Conservation (phyloP, 1,140 invertebrate species). For the Dendrolimus kikuchii region DNA sequence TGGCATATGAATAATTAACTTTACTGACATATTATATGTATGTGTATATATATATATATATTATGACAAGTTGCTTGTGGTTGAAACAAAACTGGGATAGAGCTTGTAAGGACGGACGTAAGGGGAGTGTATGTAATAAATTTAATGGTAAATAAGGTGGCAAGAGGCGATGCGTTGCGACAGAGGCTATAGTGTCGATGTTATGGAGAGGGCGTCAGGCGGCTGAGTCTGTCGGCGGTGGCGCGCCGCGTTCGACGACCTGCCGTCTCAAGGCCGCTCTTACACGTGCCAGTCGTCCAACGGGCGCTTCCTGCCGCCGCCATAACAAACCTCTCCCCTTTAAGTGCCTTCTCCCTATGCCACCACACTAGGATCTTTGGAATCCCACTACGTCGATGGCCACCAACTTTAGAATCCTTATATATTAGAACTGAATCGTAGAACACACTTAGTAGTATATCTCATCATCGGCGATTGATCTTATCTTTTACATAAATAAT, state of each 20-base stretch:
- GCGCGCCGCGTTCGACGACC: slow-evolving; percentile 58
- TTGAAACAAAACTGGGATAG: too few relatives aligned
- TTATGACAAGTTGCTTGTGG: too few relatives aligned
- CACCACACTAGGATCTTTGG: slow-evolving; percentile 14
- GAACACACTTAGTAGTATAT: too few relatives aligned
- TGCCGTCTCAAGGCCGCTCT: slow-evolving; percentile 65
- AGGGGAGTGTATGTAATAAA: neutral
- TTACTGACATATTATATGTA: too few relatives aligned
- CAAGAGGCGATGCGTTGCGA: slow-evolving; percentile 19
- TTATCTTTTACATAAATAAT: too few relatives aligned
- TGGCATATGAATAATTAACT: too few relatives aligned
- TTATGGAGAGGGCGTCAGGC: slow-evolving; percentile 27
- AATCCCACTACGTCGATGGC: slow-evolving; percentile 18
- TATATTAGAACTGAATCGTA: slow-evolving; percentile 16
- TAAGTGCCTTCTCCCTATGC: slow-evolving; percentile 18
- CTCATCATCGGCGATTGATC: too few relatives aligned
- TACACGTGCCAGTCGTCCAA: slow-evolving; percentile 66
- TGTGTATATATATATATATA: too few relatives aligned
- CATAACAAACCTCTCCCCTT: slow-evolving; percentile 62
- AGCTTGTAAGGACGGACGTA: too few relatives aligned
- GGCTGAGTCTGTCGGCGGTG: slow-evolving; percentile 33
- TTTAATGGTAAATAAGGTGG: slow-evolving; percentile 7
- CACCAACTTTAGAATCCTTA: slow-evolving; percentile 24
- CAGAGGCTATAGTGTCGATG: slow-evolving; percentile 39
- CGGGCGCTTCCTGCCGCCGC: slow-evolving; percentile 62